Percentiles rank a stretch among this genome's conserved stretches.
phyloP scores from a whole-genome alignment of 1,140 invertebrate species.

The Drosophila pallidifrons region DNA sequence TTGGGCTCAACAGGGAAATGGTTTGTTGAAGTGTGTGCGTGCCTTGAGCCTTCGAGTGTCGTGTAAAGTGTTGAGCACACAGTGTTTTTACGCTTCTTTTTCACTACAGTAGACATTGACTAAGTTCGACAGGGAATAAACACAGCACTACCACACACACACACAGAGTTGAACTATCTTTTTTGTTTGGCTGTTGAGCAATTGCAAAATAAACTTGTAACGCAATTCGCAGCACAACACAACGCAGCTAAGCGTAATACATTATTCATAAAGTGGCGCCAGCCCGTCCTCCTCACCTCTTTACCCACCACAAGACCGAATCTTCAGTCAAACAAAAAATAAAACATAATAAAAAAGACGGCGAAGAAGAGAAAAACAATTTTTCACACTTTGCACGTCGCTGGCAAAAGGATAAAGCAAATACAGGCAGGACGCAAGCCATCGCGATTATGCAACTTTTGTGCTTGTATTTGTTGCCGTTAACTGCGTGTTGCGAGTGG shows the following conservation, averaged over 20 bases:
- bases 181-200: conserved; percentile 25
- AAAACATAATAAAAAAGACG: conserved; percentile 23
- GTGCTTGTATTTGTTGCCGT: conserved; percentile 15
- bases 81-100: conserved; percentile 20
- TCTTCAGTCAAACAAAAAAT: conserved; percentile 28
- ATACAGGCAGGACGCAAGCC: conserved; percentile 45
- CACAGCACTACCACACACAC: neutral
- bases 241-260: conserved; percentile 57
- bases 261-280: conserved; percentile 62
- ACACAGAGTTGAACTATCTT: neutral
- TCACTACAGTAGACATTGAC: conserved; percentile 35
- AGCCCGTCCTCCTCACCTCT: neutral
- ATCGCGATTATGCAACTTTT: conserved; percentile 50
- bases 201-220: conserved; percentile 61
- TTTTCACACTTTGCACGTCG: conserved; percentile 67
- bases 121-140: conserved; percentile 35
- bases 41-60: conserved; percentile 40
- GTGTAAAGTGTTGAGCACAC: conserved; percentile 43
- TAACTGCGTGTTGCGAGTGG: conserved; percentile 17
- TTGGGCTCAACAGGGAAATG: conserved; percentile 15
- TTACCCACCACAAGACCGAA: conserved; percentile 23
- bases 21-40: conserved; percentile 14
- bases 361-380: conserved; percentile 50
- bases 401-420: conserved; percentile 47
- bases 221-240: conserved; percentile 52